A percentile compares a stretch with the other conserved stretches of the same genome.
Evolutionary conservation across 2,113 vertebrate genomes (phyloP).

Genomic region (Megaceryle maxima): DNA sequence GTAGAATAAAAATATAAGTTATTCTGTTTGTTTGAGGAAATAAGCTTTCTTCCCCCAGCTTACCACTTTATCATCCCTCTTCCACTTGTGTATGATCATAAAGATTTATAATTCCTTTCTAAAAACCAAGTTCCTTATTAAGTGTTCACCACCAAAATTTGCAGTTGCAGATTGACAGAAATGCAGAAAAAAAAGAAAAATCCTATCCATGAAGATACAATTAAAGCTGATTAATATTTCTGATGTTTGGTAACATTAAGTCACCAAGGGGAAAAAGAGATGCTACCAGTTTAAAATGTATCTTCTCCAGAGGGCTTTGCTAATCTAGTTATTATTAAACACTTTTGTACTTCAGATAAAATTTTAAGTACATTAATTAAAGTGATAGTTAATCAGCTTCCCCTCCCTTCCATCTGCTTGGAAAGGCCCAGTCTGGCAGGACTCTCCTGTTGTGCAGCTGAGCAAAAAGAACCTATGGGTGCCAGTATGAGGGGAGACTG

Average conservation of each 20-base stretch:
- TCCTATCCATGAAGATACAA: background rate
- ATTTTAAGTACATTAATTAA: background rate
- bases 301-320: background rate
- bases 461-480: background rate
- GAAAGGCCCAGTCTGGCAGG: background rate
- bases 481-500: accelerated
- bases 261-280: background rate
- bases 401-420: background rate
- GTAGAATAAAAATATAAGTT: background rate
- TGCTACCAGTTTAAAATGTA: background rate
- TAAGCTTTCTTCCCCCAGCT: background rate
- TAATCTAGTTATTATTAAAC: background rate
- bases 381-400: background rate
- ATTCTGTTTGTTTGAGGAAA: background rate
- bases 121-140: background rate
- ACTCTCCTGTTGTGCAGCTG: background rate
- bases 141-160: background rate
- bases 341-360: background rate
- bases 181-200: accelerated
- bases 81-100: background rate
- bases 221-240: background rate
- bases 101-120: background rate
- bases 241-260: background rate
- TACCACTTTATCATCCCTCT: background rate
- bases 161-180: background rate